Conservation (phyloP, 1,140 invertebrate species). For the Brachionus asplanchnoidis region DNA sequence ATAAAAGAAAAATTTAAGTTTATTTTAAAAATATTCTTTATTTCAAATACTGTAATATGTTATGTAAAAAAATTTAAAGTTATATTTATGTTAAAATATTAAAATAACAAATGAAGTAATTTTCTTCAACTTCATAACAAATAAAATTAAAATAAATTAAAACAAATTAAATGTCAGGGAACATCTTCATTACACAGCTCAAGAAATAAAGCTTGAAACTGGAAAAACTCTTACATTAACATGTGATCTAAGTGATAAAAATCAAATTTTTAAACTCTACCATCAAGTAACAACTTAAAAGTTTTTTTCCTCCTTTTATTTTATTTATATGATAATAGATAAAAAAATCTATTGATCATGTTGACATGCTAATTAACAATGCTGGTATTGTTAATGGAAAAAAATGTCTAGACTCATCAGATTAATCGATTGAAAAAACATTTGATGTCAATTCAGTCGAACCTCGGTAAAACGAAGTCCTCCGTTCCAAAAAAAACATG, state of each 20-base stretch:
- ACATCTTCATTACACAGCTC: no score
- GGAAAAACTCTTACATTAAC: conserved; percentile 47
- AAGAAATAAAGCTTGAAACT: conserved; percentile 5
- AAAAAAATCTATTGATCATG: conserved; percentile 64
- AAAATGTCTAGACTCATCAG: conserved; percentile 74
- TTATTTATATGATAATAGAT: conserved; percentile 55
- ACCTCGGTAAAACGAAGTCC: no score
- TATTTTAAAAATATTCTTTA: no score
- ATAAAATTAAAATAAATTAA: no score
- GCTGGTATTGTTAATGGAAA: conserved; percentile 84
- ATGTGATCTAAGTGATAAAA: conserved; percentile 65
- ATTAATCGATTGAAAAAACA: conserved; percentile 64
- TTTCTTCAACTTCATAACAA: no score
- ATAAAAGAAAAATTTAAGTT: no score
- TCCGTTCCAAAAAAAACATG: no score
- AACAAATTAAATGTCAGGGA: no score
- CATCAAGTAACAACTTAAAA: conserved; percentile 53
- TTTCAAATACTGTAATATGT: no score
- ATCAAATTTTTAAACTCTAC: conserved; percentile 76
- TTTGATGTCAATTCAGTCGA: conserved; percentile 68
- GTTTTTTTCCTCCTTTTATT: neutral
- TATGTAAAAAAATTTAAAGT: no score
- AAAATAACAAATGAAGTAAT: no score
- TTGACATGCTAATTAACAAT: conserved; percentile 84
- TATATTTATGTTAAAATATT: no score